phyloP scores from a whole-genome alignment of 2,113 vertebrate species.

The Ancistrus triradiatus region DNA sequence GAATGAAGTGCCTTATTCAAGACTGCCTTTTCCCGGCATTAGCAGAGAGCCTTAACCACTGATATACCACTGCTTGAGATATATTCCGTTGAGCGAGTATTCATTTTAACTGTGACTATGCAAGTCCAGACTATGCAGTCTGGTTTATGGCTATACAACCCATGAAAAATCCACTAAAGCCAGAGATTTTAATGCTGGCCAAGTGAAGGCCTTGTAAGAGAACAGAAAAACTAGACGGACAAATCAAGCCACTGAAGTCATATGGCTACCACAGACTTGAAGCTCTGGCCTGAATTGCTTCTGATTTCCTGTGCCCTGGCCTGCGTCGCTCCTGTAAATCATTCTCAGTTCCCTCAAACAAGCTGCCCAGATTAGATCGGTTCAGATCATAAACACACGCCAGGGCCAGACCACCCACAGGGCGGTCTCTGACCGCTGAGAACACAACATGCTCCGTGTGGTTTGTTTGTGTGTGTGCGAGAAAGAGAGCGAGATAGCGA shows the following conservation, averaged over 20 bases:
- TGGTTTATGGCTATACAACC: slow-evolving; percentile 10
- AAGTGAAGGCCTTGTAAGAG: slow-evolving; percentile 15
- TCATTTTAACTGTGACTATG: too few species aligned
- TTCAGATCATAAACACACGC: slow-evolving; percentile 79
- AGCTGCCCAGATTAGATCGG: slow-evolving; percentile 78
- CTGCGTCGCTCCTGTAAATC: slow-evolving; percentile 72
- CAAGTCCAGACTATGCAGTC: too few species aligned
- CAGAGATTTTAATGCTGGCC: slow-evolving; percentile 40
- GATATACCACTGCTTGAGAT: too few species aligned
- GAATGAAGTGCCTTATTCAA: too few species aligned
- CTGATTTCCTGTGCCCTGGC: slow-evolving; percentile 68
- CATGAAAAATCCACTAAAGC: slow-evolving; percentile 38
- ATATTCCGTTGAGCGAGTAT: too few species aligned
- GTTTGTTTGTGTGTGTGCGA: slow-evolving; percentile 55
- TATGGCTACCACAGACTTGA: slow-evolving; percentile 56
- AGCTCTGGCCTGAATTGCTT: slow-evolving; percentile 63
- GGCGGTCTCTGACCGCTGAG: slow-evolving; percentile 49
- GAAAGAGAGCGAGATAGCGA: slow-evolving; percentile 35
- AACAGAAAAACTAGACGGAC: slow-evolving; percentile 34
- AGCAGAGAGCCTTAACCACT: too few species aligned
- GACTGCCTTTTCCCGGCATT: too few species aligned
- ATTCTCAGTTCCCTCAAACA: slow-evolving; percentile 77
- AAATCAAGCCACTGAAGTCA: slow-evolving; percentile 33
- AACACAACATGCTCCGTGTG: slow-evolving; percentile 58
- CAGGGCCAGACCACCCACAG: slow-evolving; percentile 71